Evolutionary conservation across 2,113 vertebrate genomes (phyloP), one percentile per base, ranked within the genome.

Genomic region (Cnemophilus loriae): DNA sequence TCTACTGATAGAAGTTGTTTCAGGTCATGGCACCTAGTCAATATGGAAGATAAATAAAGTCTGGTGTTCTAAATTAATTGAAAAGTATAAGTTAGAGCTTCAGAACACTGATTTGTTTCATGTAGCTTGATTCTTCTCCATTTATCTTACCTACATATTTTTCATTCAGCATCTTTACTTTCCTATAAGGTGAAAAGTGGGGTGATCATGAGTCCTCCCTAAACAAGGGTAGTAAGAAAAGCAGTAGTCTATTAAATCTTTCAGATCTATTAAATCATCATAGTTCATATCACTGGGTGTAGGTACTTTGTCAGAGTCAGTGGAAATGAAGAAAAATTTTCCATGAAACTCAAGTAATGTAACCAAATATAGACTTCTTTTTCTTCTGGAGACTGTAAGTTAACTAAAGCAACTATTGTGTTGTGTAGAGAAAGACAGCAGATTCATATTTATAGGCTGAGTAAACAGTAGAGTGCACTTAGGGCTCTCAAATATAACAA

Each of bases 381-480:
- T 7, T 71, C 53, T 93, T 85, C 49, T 79, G 59, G 26, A 89
- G 24, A 33, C n/a, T 37, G 2, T 39, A 89, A 84, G 26, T 82
- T 89, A 89, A 89, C 39, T 84, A 91, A 93, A 84, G 24, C 28
- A 73, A 41, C 16, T 82, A 64, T 84, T 76, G 19, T 73, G 32
- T 37, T 42, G 5, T 65, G 41, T 69, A 78, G 79, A 84, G 83
- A 71, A 59, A 63, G 39, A 68, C 55, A 89, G 37, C 13, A 60
- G 53, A 53, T 95, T 92, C 69, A 42, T 95, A 91, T 89, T 96
- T 91, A 73, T 73, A 82, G 49, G 28, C 49, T 83, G 46, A 91
- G 33, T 82, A 95, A 79, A 85, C 53, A 94, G 23, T 20, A 69
- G 23, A 78, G 61, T 73, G 74, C 63, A 92, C 57, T 89, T 91